Percentiles rank a stretch among this genome's conserved stretches.
Evolutionary conservation across 2,888 invertebrate species (phyloP).

Genomic region (Dastarcus helophoroides): DNA sequence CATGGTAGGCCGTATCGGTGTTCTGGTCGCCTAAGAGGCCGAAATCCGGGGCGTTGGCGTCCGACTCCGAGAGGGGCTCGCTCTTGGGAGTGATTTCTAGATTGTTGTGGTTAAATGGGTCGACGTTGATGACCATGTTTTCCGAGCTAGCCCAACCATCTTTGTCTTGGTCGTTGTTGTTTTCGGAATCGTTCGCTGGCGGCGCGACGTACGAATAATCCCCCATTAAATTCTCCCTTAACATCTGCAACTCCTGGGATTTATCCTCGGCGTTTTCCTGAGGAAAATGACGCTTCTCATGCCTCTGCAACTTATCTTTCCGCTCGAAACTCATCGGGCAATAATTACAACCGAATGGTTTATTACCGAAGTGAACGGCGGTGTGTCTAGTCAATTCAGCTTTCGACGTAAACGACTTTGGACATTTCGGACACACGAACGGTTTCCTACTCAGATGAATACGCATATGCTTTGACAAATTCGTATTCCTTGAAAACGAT

Average conservation of each 20-base stretch:
- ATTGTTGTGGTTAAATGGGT: slow-evolving; percentile 43
- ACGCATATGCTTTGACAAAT: slow-evolving; percentile 61
- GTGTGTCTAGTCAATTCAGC: slow-evolving; percentile 56
- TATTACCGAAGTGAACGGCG: slow-evolving; percentile 53
- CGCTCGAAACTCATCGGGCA: slow-evolving; percentile 57
- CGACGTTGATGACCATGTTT: slow-evolving; percentile 48
- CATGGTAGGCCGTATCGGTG: not conserved
- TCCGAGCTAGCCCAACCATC: slow-evolving; percentile 30
- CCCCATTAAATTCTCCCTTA: slow-evolving; percentile 26
- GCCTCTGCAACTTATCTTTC: slow-evolving; percentile 55
- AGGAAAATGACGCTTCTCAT: slow-evolving; percentile 51
- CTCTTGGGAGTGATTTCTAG: no score
- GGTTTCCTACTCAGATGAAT: slow-evolving; percentile 62
- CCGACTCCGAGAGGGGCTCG: not conserved
- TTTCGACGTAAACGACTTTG: slow-evolving; percentile 59
- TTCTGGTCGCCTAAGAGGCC: not conserved
- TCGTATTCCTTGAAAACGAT: slow-evolving; percentile 66
- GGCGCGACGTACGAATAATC: slow-evolving; percentile 22
- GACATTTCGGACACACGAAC: slow-evolving; percentile 60
- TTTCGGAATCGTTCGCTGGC: slow-evolving; percentile 23
- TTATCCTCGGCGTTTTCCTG: slow-evolving; percentile 28
- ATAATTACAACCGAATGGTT: slow-evolving; percentile 53
- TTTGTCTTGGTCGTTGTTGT: slow-evolving; percentile 27
- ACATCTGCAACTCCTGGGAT: slow-evolving; percentile 27
- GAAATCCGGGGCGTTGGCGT: slow-evolving; percentile 5